Evolutionary conservation across 2,113 vertebrate genomes (phyloP), one percentile per base, ranked within the genome.

Genomic region (Melanerpes formicivorus): DNA sequence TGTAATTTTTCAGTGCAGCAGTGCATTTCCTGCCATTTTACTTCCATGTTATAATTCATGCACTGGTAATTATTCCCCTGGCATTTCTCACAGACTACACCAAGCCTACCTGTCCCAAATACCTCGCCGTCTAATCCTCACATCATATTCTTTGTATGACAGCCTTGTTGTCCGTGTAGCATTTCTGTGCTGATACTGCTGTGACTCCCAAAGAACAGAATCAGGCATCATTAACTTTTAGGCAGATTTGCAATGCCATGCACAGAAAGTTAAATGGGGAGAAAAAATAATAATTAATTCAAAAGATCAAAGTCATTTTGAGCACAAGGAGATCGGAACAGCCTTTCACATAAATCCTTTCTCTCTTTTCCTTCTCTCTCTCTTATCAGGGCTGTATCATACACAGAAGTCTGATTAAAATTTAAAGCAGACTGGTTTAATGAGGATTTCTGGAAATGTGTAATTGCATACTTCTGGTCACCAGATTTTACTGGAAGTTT

Each of bases 401-500:
- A 82, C 58, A 81, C 18, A 81, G 80, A 90, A 75, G 79, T 90
- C 89, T 91, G 87, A 96, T 95, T 95, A 94, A 96, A 93, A 95
- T 96, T 96, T 95, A 37, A 96, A 96, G 85, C 59, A 95, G 93
- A 85, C 74, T 92, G 92, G 93, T 94, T 96, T 94, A 96, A 96
- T 95, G 76, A 94, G 60, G 87, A 88, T 89, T 93, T 95, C 84
- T 92, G 96, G 92, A 94, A 96, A 85, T 32, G 62, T 83, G 44
- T 90, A 91, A 90, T 95, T 95, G 89, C 94, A 91, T 93, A 88
- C 92, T 96, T 73, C 90, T 93, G 91, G 87, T 97, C 91, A 95
- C 77, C 79, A 95, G 85, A 85, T 90, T 96, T 97, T 96, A 97
- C 87, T 95, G 92, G 94, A 96, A 97, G 87, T 90, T 95, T 89